Evolutionary conservation across 2,797 vertebrate species (phyloP).

Genomic region (Mastacembelus armatus): DNA sequence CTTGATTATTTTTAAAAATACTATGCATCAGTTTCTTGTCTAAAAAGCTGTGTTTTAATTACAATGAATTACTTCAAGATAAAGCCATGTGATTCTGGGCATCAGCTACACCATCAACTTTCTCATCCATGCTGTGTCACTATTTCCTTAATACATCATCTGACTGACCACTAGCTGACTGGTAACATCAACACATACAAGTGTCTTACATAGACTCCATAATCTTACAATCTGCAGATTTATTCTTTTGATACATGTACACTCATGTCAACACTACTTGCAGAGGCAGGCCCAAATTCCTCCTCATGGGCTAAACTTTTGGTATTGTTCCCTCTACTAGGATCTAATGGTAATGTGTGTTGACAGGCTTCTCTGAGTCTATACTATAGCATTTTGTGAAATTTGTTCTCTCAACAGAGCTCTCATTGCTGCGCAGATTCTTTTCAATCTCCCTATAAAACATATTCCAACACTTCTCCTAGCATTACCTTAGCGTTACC

Average conservation of each 20-base stretch:
- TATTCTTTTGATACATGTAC: background rate
- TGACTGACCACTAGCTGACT: background rate
- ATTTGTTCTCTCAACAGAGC: background rate
- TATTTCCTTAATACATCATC: background rate
- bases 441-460: background rate
- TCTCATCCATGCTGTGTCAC: background rate
- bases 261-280: background rate
- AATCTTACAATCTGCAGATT: background rate
- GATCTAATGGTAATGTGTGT: background rate
- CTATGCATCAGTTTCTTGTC: no score
- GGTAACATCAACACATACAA: background rate
- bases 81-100: no score
- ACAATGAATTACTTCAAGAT: no score
- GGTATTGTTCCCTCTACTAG: background rate
- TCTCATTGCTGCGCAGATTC: background rate
- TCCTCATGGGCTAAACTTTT: background rate
- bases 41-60: no score
- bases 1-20: no score
- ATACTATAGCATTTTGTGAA: background rate
- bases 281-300: background rate
- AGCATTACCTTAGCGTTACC: constrained; percentile 27
- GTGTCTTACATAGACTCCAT: background rate
- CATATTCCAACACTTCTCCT: constrained; percentile 5
- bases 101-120: no score
- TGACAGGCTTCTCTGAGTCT: background rate